phyloP scores from a whole-genome alignment of 2,113 vertebrate genomes.

The Chloebia gouldiae region DNA sequence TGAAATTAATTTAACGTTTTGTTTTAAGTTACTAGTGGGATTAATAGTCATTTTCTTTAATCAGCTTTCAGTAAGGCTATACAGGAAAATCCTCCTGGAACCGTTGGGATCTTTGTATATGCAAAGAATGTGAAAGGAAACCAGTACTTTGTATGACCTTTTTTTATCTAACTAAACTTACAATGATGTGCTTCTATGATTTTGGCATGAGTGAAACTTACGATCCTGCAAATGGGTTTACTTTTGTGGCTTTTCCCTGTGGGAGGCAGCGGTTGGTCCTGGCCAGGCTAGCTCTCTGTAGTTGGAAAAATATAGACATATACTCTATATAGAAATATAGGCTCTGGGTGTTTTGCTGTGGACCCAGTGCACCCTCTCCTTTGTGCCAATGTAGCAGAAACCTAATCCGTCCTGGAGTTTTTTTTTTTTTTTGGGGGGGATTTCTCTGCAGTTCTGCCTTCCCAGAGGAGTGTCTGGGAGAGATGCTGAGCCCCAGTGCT shows the following conservation, averaged over 20 bases:
- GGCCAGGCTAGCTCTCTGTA: background rate
- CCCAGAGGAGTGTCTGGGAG: background rate
- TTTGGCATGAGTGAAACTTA: background rate
- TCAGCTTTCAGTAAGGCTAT: constrained; percentile 13
- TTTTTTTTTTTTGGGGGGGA: background rate
- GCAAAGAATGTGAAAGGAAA: constrained; percentile 41
- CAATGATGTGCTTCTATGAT: background rate
- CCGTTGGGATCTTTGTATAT: background rate
- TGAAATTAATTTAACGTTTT: background rate
- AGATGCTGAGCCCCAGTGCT: background rate
- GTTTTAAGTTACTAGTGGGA: background rate
- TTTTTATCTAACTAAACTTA: background rate
- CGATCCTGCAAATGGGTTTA: background rate
- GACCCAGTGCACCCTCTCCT: background rate
- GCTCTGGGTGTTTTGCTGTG: background rate
- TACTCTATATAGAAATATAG: background rate
- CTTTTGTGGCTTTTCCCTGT: background rate
- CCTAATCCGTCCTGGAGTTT: background rate
- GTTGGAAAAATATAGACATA: background rate
- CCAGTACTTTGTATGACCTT: constrained; percentile 23
- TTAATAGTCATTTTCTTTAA: constrained; percentile 24
- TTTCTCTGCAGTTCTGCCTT: background rate
- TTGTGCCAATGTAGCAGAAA: background rate
- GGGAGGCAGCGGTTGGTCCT: background rate
- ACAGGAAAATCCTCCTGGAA: constrained; percentile 24